Evolutionary conservation across 2,113 vertebrate genomes (phyloP).

Genomic region (Vicugna pacos): DNA sequence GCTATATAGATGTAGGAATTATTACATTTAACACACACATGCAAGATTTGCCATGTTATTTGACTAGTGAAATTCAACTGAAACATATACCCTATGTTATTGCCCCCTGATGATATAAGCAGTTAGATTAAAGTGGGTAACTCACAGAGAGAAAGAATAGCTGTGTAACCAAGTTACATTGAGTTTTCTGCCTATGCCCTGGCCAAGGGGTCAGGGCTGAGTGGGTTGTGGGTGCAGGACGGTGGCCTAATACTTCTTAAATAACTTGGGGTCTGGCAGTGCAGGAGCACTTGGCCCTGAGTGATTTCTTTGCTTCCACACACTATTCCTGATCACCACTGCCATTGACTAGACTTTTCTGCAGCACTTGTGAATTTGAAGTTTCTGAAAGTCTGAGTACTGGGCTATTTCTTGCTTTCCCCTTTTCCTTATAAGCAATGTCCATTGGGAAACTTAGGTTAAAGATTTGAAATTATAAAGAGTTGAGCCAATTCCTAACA

Average conservation of each 20-base stretch:
- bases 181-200: neutral
- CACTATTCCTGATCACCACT: neutral
- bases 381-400: conserved; percentile 21
- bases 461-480: conserved; percentile 54
- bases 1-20: neutral
- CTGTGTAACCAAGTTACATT: neutral
- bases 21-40: neutral
- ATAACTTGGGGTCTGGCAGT: neutral
- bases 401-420: conserved; percentile 43
- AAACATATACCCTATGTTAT: neutral
- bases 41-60: neutral
- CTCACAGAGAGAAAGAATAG: neutral
- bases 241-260: neutral
- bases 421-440: neutral
- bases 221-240: accelerated
- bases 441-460: conserved; percentile 20
- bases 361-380: conserved; percentile 34
- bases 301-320: neutral
- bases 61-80: neutral
- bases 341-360: conserved; percentile 28
- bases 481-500: neutral
- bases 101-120: neutral
- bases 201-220: neutral
- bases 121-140: neutral
- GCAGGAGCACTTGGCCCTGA: neutral